Conservation (phyloP, 2,797 vertebrate genomes). For the Falco concolor region DNA sequence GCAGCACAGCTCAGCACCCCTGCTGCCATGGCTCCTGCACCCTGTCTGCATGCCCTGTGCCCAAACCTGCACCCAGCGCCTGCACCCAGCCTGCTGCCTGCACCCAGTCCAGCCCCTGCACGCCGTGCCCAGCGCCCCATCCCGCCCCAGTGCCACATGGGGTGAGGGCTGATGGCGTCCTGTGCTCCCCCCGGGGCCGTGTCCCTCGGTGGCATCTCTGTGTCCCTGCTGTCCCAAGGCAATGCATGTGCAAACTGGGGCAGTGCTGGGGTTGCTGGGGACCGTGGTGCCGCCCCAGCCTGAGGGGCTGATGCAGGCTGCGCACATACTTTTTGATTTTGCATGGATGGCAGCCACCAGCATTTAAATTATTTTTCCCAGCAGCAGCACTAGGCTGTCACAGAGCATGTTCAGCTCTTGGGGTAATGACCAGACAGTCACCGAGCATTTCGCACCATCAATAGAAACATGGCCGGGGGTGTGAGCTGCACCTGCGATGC, state of each 20-base stretch:
- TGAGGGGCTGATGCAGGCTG: background rate
- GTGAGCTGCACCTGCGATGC: background rate
- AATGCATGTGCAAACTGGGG: background rate
- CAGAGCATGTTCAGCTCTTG: background rate
- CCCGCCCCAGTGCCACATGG: background rate
- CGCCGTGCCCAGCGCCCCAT: background rate
- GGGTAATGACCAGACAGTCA: background rate
- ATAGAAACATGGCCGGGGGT: background rate
- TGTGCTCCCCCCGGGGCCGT: background rate
- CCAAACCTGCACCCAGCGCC: background rate
- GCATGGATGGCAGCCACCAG: accelerated
- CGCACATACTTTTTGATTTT: accelerated
- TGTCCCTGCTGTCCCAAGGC: background rate
- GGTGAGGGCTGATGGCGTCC: background rate
- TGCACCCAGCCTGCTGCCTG: background rate
- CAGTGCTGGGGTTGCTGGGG: background rate
- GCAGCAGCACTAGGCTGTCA: accelerated
- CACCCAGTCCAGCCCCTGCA: accelerated
- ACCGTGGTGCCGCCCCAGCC: background rate
- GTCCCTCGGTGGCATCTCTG: background rate
- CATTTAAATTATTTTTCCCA: accelerated
- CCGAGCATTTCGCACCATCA: background rate
- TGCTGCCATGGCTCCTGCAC: background rate
- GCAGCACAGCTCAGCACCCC: background rate
- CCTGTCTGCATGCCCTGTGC: background rate